Conservation (phyloP, 2,888 invertebrate species). For the Macrosoma leucophasiata region DNA sequence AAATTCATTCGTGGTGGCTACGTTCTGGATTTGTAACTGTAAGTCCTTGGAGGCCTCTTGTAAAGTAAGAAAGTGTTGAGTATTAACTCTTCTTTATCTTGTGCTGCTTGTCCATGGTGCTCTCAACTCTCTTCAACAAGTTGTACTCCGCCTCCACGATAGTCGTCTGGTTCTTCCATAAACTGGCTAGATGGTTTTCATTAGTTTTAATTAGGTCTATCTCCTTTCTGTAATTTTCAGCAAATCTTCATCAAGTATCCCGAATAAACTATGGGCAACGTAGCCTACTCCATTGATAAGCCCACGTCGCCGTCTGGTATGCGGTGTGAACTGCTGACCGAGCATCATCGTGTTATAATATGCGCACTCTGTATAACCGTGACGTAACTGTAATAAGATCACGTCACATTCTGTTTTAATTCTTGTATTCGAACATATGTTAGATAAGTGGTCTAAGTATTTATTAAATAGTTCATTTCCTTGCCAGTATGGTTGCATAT, state of each 20-base stretch:
- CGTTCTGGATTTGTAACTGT: too few relatives aligned
- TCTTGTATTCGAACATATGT: neutral
- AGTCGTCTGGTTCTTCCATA: constrained; percentile 26
- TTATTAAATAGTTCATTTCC: neutral
- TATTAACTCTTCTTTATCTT: too few relatives aligned
- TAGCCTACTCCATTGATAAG: constrained; percentile 14
- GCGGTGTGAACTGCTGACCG: constrained; percentile 1
- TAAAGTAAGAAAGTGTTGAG: too few relatives aligned
- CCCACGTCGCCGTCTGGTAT: constrained; percentile 14
- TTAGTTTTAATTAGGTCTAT: constrained; percentile 13
- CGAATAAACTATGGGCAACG: constrained; percentile 17
- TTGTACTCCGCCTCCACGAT: constrained; percentile 24
- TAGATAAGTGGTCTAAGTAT: constrained; percentile 1
- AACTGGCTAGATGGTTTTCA: constrained; percentile 15
- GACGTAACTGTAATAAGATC: constrained; percentile 1
- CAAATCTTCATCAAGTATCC: constrained; percentile 21
- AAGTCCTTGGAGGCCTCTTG: too few relatives aligned
- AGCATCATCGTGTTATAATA: neutral
- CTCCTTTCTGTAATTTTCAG: constrained; percentile 17
- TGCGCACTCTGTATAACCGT: constrained; percentile 1
- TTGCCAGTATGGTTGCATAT: constrained; percentile 3
- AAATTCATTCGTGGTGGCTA: too few relatives aligned
- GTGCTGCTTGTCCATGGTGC: constrained; percentile 16
- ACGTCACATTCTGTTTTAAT: neutral
- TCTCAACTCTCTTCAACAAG: constrained; percentile 15